Evolutionary conservation across 2,888 invertebrate species (phyloP), one percentile per base, ranked within the genome.

Genomic region (Margaritifera margaritifera): DNA sequence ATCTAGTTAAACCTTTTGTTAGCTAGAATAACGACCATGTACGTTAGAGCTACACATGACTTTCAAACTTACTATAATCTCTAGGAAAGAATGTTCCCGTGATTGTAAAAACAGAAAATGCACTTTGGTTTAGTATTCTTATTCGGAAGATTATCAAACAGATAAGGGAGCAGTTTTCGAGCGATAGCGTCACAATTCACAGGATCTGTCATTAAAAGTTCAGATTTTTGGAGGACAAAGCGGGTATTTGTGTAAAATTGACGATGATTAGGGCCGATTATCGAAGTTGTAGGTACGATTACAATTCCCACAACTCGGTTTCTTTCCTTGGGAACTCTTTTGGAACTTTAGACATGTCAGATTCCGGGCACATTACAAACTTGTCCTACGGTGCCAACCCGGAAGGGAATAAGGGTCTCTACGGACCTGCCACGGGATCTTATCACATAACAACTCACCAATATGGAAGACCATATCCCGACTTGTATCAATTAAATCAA

Each of bases 211-310:
- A 42, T 42, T 42, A 42, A 42, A 42, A 42, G 15, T 11, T 42
- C 3, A 42, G 42, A 42, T 42, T 42, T 42, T 42, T 42, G 42
- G 42, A 60, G 5, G 8, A 31, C 19, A 19, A 60, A 31, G 42
- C 42, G 19, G 27, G 42, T 60, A 6, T 27, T 31, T 60, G 42
- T 60, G n/a, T 18, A 31, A 25, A n/a, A 42, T 15, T 42, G 53
- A 85, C 80, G 82, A 86, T 85, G 85, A 87, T 87, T 85, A 86
- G 85, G 81, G 82, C 85, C n/a, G 88, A 88, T 71, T 83, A 86
- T 68, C 80, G 87, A 54, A 88, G 87, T 72, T 88, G 88, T 66
- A 77, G 88, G 68, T 88, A 85, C 75, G 88, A 88, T 71, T 76
- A 77, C 31, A 42, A 42, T 42, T 42, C 42, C 2, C 11, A 42